phyloP scores from a whole-genome alignment of 2,113 vertebrate genomes.

The Eolophus roseicapilla region DNA sequence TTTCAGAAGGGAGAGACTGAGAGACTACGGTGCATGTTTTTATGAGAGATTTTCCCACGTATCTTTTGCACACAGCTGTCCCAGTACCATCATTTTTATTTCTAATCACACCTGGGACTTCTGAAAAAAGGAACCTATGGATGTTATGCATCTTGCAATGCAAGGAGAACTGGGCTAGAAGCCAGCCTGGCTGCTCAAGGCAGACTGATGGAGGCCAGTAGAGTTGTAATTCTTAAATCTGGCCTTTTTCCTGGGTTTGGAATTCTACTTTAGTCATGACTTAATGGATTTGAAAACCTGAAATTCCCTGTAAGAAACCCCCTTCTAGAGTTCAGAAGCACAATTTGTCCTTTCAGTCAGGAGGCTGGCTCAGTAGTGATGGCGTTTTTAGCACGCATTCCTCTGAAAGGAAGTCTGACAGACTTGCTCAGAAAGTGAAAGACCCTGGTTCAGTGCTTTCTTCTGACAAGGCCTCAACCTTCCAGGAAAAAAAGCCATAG shows the following conservation, averaged over 20 bases:
- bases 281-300: background rate
- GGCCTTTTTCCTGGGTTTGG: background rate
- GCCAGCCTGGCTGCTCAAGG: background rate
- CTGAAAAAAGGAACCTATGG: background rate
- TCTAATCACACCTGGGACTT: background rate
- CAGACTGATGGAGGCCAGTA: background rate
- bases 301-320: background rate
- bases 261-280: background rate
- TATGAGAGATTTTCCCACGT: background rate
- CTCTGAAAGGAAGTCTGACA: background rate
- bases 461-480: background rate
- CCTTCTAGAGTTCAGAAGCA: background rate
- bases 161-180: background rate
- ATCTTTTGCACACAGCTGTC: background rate
- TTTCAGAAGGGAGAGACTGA: background rate
- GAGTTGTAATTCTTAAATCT: background rate
- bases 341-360: background rate
- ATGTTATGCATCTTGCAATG: background rate
- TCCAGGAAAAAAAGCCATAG: background rate
- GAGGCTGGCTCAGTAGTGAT: background rate
- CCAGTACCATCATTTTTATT: background rate
- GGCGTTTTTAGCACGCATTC: background rate
- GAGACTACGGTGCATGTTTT: background rate
- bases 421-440: background rate
- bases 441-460: background rate